Evolutionary conservation across 2,113 vertebrate species (phyloP), one percentile per base, ranked within the genome.

Genomic region (Corythornis cristatus): DNA sequence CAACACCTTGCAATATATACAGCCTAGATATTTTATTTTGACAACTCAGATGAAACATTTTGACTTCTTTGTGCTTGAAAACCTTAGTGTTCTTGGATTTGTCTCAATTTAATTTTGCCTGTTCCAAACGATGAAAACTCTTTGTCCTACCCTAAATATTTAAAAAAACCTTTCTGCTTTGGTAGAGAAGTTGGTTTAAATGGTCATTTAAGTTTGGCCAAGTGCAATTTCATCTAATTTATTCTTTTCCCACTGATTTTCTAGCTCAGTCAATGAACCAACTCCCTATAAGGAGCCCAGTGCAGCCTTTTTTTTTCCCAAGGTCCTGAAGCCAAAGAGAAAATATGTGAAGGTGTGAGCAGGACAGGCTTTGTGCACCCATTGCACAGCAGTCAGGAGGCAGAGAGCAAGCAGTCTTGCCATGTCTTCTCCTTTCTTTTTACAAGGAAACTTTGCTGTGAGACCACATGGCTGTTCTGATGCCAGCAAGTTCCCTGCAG

Each of bases 401-500:
- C 61, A 71, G 60, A 78, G 58, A 48, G 23, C 68, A 88, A 83
- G 67, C 65, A 88, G 93, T 66, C 77, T 37, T 57, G 21, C 53
- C 67, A 28, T 46, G 48, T 60, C 51, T 86, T 57, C 67, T 68
- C 78, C 80, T 75, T 84, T 65, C 62, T 53, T 77, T 76, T 92
- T 11, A 28, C 60, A 64, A 58, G 71, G 46, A 79, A 95, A 92
- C 43, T 95, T 93, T 57, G 23, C 84, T 90, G 60, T 26, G 43
- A 94, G 91, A 90, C 94, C 12, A 35, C 94, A 91, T 89, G 95
- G 91, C 85, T 86, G 43, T 89, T 93, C 94, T 83, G 85, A 85
- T 96, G 95, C 95, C 95, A 96, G 89, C 91, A 86, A 95, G 93
- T 83, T 96, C 94, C 89, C 87, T 90, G 94, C 95, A 96, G 95